Evolutionary conservation across 1,140 invertebrate genomes (phyloP).

Genomic region (Teleopsis dalmanni): DNA sequence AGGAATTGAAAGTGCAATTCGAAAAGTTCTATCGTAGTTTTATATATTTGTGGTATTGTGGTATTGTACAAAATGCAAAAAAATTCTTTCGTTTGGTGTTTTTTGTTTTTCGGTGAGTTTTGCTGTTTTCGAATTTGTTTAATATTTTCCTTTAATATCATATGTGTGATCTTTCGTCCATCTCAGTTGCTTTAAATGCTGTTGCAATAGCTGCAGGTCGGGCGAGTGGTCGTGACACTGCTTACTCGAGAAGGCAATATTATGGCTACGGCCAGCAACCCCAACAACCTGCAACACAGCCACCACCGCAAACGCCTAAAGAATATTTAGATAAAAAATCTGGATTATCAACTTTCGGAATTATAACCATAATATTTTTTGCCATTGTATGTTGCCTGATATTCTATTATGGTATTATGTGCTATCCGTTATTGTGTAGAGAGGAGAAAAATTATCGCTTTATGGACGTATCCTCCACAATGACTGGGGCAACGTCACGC

Average conservation of each 20-base stretch:
- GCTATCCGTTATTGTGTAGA: slow-evolving; percentile 53
- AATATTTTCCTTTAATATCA: background rate
- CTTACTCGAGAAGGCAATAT: slow-evolving; percentile 1
- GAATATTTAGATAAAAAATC: slow-evolving; percentile 40
- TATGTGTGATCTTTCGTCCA: background rate
- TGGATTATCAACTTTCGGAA: slow-evolving; percentile 53
- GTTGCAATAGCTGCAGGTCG: background rate
- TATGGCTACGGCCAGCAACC: slow-evolving; percentile 14
- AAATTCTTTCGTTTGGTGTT: background rate
- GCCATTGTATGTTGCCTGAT: slow-evolving; percentile 49
- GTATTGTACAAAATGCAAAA: slow-evolving; percentile 6
- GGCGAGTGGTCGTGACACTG: background rate
- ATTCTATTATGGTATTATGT: slow-evolving; percentile 54
- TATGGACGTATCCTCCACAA: slow-evolving; percentile 50
- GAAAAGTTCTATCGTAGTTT: too few species aligned
- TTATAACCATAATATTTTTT: slow-evolving; percentile 49
- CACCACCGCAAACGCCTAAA: slow-evolving; percentile 30
- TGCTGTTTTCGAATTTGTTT: background rate
- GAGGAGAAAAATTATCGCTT: slow-evolving; percentile 54
- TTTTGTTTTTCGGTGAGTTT: slow-evolving; percentile 1
- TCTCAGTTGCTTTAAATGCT: slow-evolving; percentile 2
- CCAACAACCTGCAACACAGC: slow-evolving; percentile 16
- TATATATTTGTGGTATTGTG: too few species aligned
- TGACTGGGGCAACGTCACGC: slow-evolving; percentile 39
- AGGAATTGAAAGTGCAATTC: too few species aligned